Evolutionary conservation across 1,140 invertebrate genomes (phyloP).

Genomic region (Pseudomyrmex pallidus): DNA sequence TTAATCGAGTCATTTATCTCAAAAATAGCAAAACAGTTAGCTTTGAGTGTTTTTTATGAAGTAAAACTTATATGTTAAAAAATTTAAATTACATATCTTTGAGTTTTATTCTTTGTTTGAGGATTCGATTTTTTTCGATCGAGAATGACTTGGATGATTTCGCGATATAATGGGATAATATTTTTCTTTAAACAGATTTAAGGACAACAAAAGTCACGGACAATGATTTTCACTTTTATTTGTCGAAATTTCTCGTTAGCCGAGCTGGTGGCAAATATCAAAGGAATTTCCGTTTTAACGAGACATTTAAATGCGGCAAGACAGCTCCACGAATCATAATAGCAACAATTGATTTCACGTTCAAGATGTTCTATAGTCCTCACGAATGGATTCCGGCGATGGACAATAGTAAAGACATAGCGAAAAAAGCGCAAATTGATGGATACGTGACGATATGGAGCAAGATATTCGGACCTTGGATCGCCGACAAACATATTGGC

Average conservation of each 20-base stretch:
- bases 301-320: conserved; percentile 87
- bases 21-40: background rate
- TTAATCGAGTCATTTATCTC: background rate
- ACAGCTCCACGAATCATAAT: conserved; percentile 86
- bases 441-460: conserved; percentile 89
- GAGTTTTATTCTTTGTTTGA: background rate
- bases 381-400: conserved; percentile 91
- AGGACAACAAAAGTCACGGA: conserved; percentile 80
- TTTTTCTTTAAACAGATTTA: conserved; percentile 74
- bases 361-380: conserved; percentile 87
- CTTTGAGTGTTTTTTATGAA: too few species aligned
- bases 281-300: conserved; percentile 88
- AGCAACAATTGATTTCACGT: conserved; percentile 88
- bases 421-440: conserved; percentile 85
- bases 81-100: background rate
- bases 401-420: conserved; percentile 87
- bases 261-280: conserved; percentile 89
- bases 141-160: background rate
- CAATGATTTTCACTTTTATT: conserved; percentile 86
- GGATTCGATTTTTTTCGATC: background rate
- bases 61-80: background rate
- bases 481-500: conserved; percentile 91
- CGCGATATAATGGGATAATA: background rate
- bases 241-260: conserved; percentile 91
- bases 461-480: conserved; percentile 90